Conservation (phyloP, 2,797 vertebrate species). For the Spheniscus humboldti region DNA sequence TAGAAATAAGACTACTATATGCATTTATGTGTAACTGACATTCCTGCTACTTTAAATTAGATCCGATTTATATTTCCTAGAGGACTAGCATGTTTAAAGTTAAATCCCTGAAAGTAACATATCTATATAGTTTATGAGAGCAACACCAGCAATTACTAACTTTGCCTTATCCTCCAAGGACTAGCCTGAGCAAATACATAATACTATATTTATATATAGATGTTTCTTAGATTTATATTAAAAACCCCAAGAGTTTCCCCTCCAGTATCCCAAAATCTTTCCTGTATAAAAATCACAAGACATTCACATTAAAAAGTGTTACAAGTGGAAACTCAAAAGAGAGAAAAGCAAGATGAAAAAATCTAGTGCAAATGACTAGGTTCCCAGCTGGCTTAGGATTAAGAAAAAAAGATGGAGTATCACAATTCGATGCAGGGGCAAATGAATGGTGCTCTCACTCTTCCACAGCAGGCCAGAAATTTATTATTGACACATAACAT, state of each 20-base stretch:
- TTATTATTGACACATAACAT: not conserved
- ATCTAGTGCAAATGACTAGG: not conserved
- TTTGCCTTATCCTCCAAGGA: not conserved
- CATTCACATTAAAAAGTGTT: not conserved
- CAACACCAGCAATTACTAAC: not conserved
- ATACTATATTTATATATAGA: fast-evolving
- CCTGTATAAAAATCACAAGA: not conserved
- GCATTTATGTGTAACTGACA: not conserved
- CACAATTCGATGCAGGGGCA: not conserved
- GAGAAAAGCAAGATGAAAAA: not conserved
- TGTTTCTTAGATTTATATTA: not conserved
- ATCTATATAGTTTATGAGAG: not conserved
- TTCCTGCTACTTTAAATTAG: not conserved
- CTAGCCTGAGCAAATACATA: not conserved
- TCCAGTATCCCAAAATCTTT: not conserved
- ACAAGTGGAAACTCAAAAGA: not conserved
- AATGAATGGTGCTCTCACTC: not conserved
- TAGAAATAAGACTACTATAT: not conserved
- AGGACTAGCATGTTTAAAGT: not conserved
- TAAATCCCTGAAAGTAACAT: not conserved
- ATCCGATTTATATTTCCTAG: not conserved
- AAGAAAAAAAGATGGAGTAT: not conserved
- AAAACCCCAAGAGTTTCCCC: not conserved
- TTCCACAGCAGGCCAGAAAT: not conserved
- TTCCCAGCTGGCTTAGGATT: not conserved